Base-by-base conservation (phyloP, 2,888 invertebrate species). In the Ariolimax columbianus region DNA sequence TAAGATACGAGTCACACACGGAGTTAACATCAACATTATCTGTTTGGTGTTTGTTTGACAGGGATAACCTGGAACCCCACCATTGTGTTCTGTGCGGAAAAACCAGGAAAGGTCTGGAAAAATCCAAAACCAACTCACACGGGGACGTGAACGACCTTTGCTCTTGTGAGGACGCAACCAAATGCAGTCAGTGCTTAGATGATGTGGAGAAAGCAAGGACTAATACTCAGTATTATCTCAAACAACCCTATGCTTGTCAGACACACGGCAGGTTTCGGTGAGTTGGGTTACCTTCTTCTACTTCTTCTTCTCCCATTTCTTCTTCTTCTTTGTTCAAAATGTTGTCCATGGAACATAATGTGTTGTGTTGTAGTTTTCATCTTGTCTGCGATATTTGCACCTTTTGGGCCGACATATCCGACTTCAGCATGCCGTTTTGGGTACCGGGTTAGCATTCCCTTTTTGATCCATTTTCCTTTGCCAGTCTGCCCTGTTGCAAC, bases 31-130 rank as follows among this genome's bases (percentile, higher is more conserved):
- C 47, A 47, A 11, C 14, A 47, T 47, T 14, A 47, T 55, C 55
- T 19, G 3, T 19, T 3, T 17, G 3, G 23, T 55, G 23, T 55
- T 55, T 55, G 6, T 47, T 23, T 26, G 6, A 38, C 88, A 92
- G 91, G 78, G 87, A 90, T 40, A 88, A 90, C 36, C 80, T 91
- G 68, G 90, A 91, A 70, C 89, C 90, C 55, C 88, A 89, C 14
- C 91, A 92, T 77, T 92, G 92, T 82, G 90, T 92, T 26, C 82
- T 92, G 51, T 92, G 92, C 86, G 91, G 92, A 0, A 89, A 89
- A 78, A 88, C 86, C 51, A 90, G 91, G 72, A 90, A 90, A 81
- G 89, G 89, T n/a, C 82, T 90, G 14, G 87, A 88, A 36, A 89
- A 89, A 23, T 51, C 88, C 68, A 82, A 40, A 14, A 63, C 72